phyloP scores from a whole-genome alignment of 1,140 invertebrate genomes.

The Hylaeus volcanicus region DNA sequence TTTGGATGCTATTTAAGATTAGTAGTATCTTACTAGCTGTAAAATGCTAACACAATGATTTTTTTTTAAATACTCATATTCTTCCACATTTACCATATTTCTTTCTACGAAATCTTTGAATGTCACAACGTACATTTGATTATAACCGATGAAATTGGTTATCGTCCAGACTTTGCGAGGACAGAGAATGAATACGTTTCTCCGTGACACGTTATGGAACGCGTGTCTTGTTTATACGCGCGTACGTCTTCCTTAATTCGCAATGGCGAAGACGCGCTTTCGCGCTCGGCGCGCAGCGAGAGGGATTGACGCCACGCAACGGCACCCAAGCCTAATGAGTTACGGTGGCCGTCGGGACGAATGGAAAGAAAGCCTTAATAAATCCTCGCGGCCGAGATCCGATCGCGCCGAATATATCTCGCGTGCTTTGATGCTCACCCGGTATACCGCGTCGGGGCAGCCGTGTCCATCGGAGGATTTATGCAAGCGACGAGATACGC shows the following conservation, averaged over 20 bases:
- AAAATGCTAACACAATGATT: too few relatives aligned
- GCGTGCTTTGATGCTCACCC: conserved; percentile 15
- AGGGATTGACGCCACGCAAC: conserved; percentile 13
- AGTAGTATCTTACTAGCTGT: too few relatives aligned
- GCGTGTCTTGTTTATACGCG: neutral
- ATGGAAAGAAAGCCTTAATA: conserved; percentile 16
- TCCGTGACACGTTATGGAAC: neutral
- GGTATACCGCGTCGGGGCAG: neutral
- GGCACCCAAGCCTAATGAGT: conserved; percentile 10
- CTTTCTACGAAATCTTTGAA: too few relatives aligned
- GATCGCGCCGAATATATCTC: conserved; percentile 18
- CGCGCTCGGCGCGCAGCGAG: neutral
- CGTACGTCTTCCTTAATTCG: neutral
- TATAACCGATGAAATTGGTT: too few relatives aligned
- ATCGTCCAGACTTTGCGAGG: too few relatives aligned
- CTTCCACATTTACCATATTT: too few relatives aligned
- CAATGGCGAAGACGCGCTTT: neutral
- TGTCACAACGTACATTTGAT: too few relatives aligned
- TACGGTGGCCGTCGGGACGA: conserved; percentile 11
- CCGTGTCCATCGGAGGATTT: conserved; percentile 5
- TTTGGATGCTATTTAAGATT: too few relatives aligned
- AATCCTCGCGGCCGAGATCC: conserved; percentile 2
- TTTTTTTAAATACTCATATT: too few relatives aligned
- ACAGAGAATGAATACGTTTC: conserved; percentile 2
- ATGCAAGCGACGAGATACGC: conserved; percentile 14